Percentiles rank a stretch among this genome's conserved stretches.
These are phyloP conservation scores for Archaeoteleia sp. DNA, from an alignment of 2,888 invertebrate species.

Conservation along the genomic window DNA sequence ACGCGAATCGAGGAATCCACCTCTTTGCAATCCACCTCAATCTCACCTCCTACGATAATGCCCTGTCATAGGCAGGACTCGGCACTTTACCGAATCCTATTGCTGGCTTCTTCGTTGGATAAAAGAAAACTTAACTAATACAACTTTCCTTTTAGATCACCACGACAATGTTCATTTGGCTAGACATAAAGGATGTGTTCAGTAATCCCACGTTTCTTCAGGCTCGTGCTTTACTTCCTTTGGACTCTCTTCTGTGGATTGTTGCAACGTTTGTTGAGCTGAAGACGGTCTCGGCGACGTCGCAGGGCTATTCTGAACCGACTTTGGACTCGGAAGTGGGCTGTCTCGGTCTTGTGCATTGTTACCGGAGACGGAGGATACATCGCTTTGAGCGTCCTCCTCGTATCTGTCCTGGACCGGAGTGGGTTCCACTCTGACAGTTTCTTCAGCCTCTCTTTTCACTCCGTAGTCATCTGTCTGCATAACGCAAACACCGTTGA, in stretches of 20 bases:
- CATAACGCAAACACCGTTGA: constrained; percentile 96
- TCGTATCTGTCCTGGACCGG: constrained; percentile 81
- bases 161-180: constrained; percentile 31
- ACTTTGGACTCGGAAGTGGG: constrained; percentile 70
- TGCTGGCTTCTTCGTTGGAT: constrained; percentile 66
- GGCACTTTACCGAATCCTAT: constrained; percentile 70
- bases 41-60: constrained; percentile 65
- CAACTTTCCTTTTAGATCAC: constrained; percentile 13
- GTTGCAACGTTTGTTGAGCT: constrained; percentile 59
- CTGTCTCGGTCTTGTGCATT: constrained; percentile 69
- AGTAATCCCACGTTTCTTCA: constrained; percentile 73
- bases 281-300: constrained; percentile 69
- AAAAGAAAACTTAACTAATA: constrained; percentile 62
- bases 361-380: constrained; percentile 71
- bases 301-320: constrained; percentile 67
- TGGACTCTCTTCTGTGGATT: constrained; percentile 64
- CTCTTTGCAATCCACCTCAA: constrained; percentile 38
- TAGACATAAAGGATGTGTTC: constrained; percentile 35
- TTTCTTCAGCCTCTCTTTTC: constrained; percentile 79
- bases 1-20: constrained; percentile 37
- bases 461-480: constrained; percentile 84
- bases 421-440: constrained; percentile 85
- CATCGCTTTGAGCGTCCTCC: constrained; percentile 76
- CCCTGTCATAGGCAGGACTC: constrained; percentile 74
- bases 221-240: constrained; percentile 73